Conservation (phyloP, 2,888 invertebrate species). For the Gnatocerus cornutus region DNA sequence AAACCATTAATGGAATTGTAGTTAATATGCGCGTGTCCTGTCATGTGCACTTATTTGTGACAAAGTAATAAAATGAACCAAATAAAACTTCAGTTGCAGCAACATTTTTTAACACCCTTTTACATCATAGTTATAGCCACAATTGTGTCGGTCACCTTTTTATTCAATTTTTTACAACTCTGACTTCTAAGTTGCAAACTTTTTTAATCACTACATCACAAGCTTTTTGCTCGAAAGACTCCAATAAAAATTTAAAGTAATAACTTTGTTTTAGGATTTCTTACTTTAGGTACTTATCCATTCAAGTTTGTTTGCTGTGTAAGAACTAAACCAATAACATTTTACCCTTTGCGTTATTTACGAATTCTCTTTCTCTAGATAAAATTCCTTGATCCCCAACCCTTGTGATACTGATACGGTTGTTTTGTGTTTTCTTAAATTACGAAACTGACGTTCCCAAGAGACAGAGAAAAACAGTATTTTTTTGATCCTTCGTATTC, state of each 20-base stretch:
- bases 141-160: too few species aligned
- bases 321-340: conserved; percentile 29
- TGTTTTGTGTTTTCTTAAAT: conserved; percentile 33
- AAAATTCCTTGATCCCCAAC: conserved; percentile 24
- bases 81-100: too few species aligned
- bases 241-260: background rate
- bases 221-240: background rate
- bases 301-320: conserved; percentile 7
- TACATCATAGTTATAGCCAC: too few species aligned
- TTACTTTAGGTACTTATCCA: conserved; percentile 4
- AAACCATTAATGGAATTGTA: too few species aligned
- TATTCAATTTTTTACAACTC: too few species aligned
- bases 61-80: too few species aligned
- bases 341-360: conserved; percentile 33
- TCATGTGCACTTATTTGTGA: too few species aligned
- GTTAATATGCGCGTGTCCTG: too few species aligned
- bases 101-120: too few species aligned
- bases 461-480: conserved; percentile 9
- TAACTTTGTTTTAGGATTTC: background rate
- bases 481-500: conserved; percentile 14
- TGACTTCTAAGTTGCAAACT: background rate
- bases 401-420: conserved; percentile 24
- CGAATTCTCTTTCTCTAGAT: conserved; percentile 28
- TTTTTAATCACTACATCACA: conserved; percentile 1
- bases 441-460: conserved; percentile 11